Evolutionary conservation across 1,140 invertebrate species (phyloP).

Genomic region (Alviniconcha marisindica): DNA sequence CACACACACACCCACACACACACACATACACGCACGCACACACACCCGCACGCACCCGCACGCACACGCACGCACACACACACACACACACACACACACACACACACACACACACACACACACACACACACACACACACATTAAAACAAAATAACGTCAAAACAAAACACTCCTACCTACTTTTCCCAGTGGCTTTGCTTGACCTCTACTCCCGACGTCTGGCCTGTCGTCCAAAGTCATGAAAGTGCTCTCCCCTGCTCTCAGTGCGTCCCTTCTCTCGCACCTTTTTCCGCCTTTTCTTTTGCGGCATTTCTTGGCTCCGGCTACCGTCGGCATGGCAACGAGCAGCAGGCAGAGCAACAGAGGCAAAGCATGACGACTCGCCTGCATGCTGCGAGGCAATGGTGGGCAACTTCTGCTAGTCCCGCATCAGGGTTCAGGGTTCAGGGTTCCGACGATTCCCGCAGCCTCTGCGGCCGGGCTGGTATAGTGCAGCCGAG

Average conservation of each 20-base stretch:
- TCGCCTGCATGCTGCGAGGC: too few species aligned
- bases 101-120: too few species aligned
- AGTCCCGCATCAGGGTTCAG: too few species aligned
- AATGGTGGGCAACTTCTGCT: too few species aligned
- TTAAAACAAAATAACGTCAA: background rate
- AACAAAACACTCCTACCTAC: conserved; percentile 17
- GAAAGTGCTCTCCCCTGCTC: background rate
- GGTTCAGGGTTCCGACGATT: too few species aligned
- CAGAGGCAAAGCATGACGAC: background rate
- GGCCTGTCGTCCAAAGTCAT: background rate
- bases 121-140: background rate
- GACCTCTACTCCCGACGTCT: background rate
- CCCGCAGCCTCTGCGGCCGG: too few species aligned
- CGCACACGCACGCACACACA: background rate
- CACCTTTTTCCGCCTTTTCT: background rate
- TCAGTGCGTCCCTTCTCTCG: background rate
- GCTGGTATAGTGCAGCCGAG: too few species aligned
- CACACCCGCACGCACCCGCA: background rate
- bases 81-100: too few species aligned
- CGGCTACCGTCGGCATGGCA: background rate
- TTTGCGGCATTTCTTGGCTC: background rate
- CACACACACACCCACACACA: background rate
- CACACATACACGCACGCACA: background rate
- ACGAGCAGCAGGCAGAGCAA: background rate
- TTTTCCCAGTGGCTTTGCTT: conserved; percentile 2